A percentile compares a stretch with the other conserved stretches of the same genome.
Conservation (phyloP, 2,888 invertebrate genomes). For the Acanthosepion pharaonis region DNA sequence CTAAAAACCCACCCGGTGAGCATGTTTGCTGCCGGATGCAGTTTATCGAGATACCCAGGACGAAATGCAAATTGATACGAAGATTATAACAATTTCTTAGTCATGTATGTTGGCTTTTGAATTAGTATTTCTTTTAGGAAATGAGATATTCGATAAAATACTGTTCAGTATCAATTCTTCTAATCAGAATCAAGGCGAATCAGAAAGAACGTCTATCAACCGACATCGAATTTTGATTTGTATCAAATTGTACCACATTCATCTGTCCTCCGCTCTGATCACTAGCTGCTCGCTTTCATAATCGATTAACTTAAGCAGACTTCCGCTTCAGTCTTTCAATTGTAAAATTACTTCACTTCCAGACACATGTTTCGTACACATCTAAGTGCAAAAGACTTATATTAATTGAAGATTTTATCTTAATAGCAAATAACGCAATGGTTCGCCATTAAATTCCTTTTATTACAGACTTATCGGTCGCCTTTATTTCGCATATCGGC, state of each 20-base stretch:
- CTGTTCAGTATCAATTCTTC: too few species aligned
- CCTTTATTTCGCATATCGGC: not conserved
- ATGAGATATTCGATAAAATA: too few species aligned
- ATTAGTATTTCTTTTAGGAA: too few species aligned
- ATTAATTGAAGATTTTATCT: slow-evolving; percentile 4
- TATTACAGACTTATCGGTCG: not conserved
- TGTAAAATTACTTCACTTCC: not conserved
- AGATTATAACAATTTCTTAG: too few species aligned
- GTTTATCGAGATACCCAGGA: too few species aligned
- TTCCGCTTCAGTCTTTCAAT: not conserved
- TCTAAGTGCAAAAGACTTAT: not conserved
- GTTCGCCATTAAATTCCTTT: not conserved
- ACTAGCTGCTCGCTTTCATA: not conserved
- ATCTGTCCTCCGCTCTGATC: not conserved
- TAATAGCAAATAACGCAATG: not conserved
- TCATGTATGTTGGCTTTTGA: too few species aligned
- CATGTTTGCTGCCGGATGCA: too few species aligned
- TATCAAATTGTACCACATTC: not conserved
- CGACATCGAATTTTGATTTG: not conserved
- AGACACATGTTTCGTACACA: not conserved
- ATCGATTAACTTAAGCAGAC: not conserved
- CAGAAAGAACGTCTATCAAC: not conserved
- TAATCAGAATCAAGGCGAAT: not conserved
- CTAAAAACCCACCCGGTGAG: too few species aligned
- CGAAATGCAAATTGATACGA: too few species aligned